phyloP scores from a whole-genome alignment of 2,888 invertebrate species.

The Blastobasis lacticolella region DNA sequence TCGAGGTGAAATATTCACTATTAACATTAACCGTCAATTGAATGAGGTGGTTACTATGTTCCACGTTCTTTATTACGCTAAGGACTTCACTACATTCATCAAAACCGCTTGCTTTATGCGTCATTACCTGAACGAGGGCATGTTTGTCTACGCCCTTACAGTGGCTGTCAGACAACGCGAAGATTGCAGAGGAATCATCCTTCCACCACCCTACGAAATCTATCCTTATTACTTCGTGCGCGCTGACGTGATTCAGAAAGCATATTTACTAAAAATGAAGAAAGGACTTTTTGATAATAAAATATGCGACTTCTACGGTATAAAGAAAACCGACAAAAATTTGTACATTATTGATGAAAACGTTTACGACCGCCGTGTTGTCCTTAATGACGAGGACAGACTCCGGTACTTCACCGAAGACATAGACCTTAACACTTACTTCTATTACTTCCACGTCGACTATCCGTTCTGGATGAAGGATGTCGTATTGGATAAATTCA shows the following conservation, averaged over 20 bases:
- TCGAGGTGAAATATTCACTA: constrained; percentile 65
- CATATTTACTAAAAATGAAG: constrained; percentile 68
- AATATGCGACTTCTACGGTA: constrained; percentile 67
- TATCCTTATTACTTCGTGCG: constrained; percentile 80
- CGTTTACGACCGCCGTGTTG: constrained; percentile 72
- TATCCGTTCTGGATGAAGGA: constrained; percentile 78
- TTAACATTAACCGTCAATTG: constrained; percentile 62
- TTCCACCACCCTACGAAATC: constrained; percentile 75
- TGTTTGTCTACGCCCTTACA: constrained; percentile 72
- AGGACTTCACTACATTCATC: constrained; percentile 66
- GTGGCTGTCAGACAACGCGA: constrained; percentile 68
- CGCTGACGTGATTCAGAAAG: constrained; percentile 76
- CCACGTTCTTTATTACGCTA: constrained; percentile 69
- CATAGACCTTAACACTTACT: constrained; percentile 76
- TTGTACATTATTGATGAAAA: constrained; percentile 78
- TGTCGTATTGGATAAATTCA: constrained; percentile 45
- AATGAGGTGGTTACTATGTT: constrained; percentile 68
- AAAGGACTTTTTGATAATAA: constrained; percentile 57
- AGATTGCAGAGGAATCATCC: constrained; percentile 62
- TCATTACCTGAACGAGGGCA: constrained; percentile 68
- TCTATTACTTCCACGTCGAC: constrained; percentile 75
- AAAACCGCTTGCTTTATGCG: constrained; percentile 71
- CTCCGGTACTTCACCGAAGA: constrained; percentile 80
- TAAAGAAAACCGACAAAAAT: constrained; percentile 62
- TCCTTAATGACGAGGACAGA: constrained; percentile 69